These are phyloP conservation scores for Neodon shergylaensis DNA, from an alignment of 2,113 vertebrate species.

Conservation along the genomic window DNA sequence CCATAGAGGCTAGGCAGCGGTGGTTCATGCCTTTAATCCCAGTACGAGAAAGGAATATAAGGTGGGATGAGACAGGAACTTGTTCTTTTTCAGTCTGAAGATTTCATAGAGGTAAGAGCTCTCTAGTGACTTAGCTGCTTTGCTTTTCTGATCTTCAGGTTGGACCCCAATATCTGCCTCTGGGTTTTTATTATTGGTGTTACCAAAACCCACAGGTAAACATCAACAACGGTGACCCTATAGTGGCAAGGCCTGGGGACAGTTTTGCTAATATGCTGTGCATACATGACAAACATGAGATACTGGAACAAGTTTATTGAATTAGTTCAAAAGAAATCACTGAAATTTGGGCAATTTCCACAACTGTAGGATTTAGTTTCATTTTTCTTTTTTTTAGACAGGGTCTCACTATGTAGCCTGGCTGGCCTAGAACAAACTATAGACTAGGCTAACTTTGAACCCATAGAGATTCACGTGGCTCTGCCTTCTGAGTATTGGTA, in stretches of 20 bases:
- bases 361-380: not conserved
- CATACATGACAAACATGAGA: not conserved
- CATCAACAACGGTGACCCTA: too few species aligned
- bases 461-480: not conserved
- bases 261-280: not conserved
- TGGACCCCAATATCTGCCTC: too few species aligned
- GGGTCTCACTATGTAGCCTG: not conserved
- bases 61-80: too few species aligned
- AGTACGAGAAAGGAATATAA: too few species aligned
- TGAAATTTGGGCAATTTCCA: not conserved
- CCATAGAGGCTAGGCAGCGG: too few species aligned
- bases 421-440: not conserved
- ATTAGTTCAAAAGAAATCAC: not conserved
- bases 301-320: not conserved
- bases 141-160: too few species aligned
- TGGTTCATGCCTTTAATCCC: too few species aligned
- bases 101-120: too few species aligned
- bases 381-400: not conserved
- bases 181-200: too few species aligned
- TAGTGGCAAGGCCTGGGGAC: not conserved
- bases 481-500: not conserved
- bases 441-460: not conserved
- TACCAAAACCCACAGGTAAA: not conserved
- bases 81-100: too few species aligned
- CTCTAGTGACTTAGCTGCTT: too few species aligned